These are phyloP conservation scores for Parascotia fuliginaria DNA, from an alignment of 2,888 invertebrate species.

Conservation along the genomic window DNA sequence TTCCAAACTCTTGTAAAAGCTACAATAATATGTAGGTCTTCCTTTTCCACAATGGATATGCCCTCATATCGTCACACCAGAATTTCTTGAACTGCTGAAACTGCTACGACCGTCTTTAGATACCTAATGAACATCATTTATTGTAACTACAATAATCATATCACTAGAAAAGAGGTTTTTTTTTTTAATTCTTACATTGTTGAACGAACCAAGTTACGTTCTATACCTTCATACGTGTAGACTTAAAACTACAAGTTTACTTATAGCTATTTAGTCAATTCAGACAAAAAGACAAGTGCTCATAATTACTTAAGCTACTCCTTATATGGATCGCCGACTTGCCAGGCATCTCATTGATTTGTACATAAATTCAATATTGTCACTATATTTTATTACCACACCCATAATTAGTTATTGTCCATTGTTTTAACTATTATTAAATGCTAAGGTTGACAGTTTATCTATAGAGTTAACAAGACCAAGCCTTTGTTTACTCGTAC, in stretches of 20 bases:
- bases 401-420: conserved; percentile 58
- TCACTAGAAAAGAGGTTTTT: too few species aligned
- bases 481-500: conserved; percentile 32
- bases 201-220: conserved; percentile 23
- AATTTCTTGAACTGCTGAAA: too few species aligned
- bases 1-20: too few species aligned
- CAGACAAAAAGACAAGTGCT: conserved; percentile 55
- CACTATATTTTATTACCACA: conserved; percentile 53
- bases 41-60: too few species aligned
- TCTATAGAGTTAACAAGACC: conserved; percentile 23
- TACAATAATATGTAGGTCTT: too few species aligned
- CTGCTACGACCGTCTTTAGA: too few species aligned
- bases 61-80: too few species aligned
- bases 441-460: conserved; percentile 35
- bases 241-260: conserved; percentile 30
- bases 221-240: conserved; percentile 23
- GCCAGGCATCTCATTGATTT: conserved; percentile 69
- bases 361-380: conserved; percentile 64
- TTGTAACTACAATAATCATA: too few species aligned
- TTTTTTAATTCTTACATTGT: too few species aligned
- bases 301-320: conserved; percentile 61
- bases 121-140: too few species aligned
- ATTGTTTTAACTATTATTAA: conserved; percentile 52
- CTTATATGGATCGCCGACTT: conserved; percentile 54
- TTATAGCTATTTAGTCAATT: conserved; percentile 53